Base-by-base conservation (phyloP, 2,797 vertebrate genomes). In the Acomys russatus region DNA sequence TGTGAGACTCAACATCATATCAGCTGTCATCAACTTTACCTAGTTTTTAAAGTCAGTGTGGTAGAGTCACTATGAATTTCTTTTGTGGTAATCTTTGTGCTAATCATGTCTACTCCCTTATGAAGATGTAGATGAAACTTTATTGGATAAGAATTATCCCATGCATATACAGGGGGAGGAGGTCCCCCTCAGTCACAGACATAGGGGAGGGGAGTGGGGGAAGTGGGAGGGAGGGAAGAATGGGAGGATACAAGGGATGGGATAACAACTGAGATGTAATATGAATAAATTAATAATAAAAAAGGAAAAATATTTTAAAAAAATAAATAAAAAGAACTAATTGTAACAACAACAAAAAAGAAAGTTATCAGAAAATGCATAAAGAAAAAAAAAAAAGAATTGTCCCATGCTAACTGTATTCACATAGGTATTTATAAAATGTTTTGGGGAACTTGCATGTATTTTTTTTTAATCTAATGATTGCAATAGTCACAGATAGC, bases 401-500 rank as follows among this genome's bases (percentile, higher is more conserved):
- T 33, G 33, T 78, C 15, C 30, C 73, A 94, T 63, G 71, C 77
- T 90, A 94, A 64, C 14, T 73, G 76, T 71, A 85, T 70, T 87
- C 9, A 44, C 15, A 7, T 54, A 76, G 1, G 49, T 78, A 35
- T 92, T 91, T 14, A 49, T 88, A 88, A n/a, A 93, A 90, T 1
- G 71, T 90, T 76, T 93, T 14, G 22, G 70, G 15, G 9, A 59
- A 61, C 8, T 94, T 94, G 82, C 30, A 28, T 64, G 70, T 49
- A 38, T 4, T 83, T 88, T 73, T 17, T 82, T 3, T 3, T 73
- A 68, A 79, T 89, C 33, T 90, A 23, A 91, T 44, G 8, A 20
- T 94, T 64, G 18, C 8, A 87, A 14, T 44, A 64, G 22, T 84
- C 17, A 86, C 25, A 9, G 51, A 68, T 9, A 44, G 33, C 0